Percentiles rank a stretch among this genome's conserved stretches.
Evolutionary conservation across 2,888 invertebrate genomes (phyloP).

Genomic region (Nephrotoma flavescens): DNA sequence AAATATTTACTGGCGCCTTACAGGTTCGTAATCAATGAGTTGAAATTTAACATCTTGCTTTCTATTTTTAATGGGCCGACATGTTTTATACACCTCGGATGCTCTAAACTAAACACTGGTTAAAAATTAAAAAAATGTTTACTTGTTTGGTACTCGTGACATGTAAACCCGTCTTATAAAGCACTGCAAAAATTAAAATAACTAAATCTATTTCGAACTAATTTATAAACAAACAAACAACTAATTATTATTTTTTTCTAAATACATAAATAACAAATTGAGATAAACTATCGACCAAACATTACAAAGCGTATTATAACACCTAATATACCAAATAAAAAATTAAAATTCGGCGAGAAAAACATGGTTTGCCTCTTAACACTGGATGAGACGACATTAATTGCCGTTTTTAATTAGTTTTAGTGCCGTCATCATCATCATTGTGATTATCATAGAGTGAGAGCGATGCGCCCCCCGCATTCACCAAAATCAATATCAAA

Average conservation of each 20-base stretch:
- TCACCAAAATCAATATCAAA: neutral
- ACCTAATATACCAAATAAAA: neutral
- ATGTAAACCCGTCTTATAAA: no score
- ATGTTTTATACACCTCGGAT: no score
- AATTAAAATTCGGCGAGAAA: neutral
- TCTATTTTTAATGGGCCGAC: no score
- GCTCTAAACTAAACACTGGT: no score
- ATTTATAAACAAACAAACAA: neutral
- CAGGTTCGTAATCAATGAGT: no score
- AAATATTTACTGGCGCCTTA: no score
- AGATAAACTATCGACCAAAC: neutral
- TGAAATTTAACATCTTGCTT: no score
- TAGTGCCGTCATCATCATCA: neutral
- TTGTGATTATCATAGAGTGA: neutral
- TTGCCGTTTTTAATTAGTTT: neutral
- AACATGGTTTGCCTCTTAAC: neutral
- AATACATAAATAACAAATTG: neutral
- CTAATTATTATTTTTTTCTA: neutral
- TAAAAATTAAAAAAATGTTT: no score
- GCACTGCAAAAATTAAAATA: no score
- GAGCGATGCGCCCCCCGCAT: neutral
- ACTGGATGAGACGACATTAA: neutral
- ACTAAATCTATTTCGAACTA: neutral
- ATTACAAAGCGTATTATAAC: neutral
- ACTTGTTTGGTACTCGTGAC: no score